These are phyloP conservation scores for Drosophila infuscata DNA, from an alignment of 2,888 invertebrate genomes.

Conservation along the genomic window DNA sequence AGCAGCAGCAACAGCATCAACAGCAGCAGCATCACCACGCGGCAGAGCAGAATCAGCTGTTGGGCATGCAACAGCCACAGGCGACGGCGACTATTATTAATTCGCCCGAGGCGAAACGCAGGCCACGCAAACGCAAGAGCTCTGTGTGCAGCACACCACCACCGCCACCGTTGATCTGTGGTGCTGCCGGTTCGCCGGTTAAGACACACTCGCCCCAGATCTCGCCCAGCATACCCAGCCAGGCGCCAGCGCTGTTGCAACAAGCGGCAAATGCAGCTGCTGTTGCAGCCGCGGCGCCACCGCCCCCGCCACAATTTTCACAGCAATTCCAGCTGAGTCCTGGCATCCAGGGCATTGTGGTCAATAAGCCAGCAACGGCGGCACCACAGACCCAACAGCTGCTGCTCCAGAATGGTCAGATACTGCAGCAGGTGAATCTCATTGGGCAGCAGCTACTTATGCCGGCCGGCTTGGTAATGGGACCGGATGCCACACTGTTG, in stretches of 20 bases:
- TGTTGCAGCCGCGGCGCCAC: constrained; percentile 65
- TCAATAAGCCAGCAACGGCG: constrained; percentile 84
- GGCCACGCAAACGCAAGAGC: constrained; percentile 90
- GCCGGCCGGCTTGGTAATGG: constrained; percentile 94
- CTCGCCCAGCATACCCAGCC: constrained; percentile 83
- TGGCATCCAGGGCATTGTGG: constrained; percentile 91
- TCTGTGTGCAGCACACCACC: constrained; percentile 79
- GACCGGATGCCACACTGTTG: constrained; percentile 90
- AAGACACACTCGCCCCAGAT: constrained; percentile 83
- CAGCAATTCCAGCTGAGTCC: constrained; percentile 92
- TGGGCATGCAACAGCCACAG: constrained; percentile 73
- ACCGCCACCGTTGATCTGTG: constrained; percentile 36
- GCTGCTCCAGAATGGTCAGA: constrained; percentile 86
- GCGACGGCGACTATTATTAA: constrained; percentile 86
- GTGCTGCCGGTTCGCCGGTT: constrained; percentile 62
- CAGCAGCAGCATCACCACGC: constrained; percentile 86
- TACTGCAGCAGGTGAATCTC: constrained; percentile 93
- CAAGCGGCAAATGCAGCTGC: constrained; percentile 55
- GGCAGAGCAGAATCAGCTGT: constrained; percentile 67
- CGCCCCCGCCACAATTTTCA: constrained; percentile 87
- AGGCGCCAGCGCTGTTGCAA: constrained; percentile 72
- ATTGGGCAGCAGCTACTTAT: constrained; percentile 94
- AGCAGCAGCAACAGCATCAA: constrained; percentile 87
- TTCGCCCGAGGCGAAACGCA: constrained; percentile 89
- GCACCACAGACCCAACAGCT: constrained; percentile 85